These are phyloP conservation scores for Vidua chalybeata DNA, from an alignment of 2,113 vertebrate genomes.

Conservation along the genomic window DNA sequence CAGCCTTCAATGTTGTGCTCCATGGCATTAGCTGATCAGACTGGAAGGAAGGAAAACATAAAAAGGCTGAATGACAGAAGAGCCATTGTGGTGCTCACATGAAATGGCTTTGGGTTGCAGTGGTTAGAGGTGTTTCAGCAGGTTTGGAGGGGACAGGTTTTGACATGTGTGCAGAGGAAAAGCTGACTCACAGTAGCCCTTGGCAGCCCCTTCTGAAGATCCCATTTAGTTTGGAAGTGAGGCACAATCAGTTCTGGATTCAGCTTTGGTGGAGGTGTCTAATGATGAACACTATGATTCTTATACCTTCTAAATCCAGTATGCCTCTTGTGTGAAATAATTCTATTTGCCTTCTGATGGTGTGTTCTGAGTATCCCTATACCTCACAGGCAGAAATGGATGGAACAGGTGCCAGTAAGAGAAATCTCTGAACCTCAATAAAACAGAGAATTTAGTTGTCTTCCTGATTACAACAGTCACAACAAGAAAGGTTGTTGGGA, in stretches of 20 bases:
- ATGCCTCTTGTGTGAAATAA: not conserved
- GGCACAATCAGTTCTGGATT: not conserved
- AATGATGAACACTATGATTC: not conserved
- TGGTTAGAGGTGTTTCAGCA: not conserved
- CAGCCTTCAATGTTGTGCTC: not conserved
- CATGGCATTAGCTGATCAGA: not conserved
- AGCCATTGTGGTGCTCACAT: not conserved
- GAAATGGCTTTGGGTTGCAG: not conserved
- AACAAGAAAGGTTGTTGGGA: not conserved
- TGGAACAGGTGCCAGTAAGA: not conserved
- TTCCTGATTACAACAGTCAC: not conserved
- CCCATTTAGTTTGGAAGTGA: not conserved
- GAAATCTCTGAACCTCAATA: not conserved
- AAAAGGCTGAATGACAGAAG: not conserved
- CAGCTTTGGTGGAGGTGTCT: not conserved
- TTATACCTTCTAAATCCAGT: not conserved
- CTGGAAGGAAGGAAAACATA: not conserved
- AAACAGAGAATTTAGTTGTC: not conserved
- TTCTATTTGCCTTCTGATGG: not conserved
- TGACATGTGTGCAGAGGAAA: not conserved
- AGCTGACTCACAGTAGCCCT: not conserved
- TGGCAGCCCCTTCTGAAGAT: not conserved
- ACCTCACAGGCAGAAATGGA: not conserved
- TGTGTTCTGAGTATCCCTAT: not conserved
- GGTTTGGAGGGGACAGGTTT: not conserved